phyloP scores from a whole-genome alignment of 2,113 vertebrate genomes.

The Macquaria ambigua region DNA sequence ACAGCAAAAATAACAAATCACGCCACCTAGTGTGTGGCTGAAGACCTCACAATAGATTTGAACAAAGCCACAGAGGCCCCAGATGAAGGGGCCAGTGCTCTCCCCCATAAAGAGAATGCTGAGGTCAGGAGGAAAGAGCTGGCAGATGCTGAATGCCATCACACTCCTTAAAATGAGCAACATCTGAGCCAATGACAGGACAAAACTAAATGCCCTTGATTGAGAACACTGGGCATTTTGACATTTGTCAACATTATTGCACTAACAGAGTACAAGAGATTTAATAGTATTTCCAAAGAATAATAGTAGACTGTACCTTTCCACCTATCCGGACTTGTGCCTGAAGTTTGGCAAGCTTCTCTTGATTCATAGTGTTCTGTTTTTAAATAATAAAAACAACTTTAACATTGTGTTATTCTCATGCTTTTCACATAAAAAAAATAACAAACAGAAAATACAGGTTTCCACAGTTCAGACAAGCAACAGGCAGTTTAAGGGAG shows the following conservation, averaged over 20 bases:
- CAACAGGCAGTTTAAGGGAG: background rate
- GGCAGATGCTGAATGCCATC: conserved; percentile 46
- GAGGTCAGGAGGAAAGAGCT: conserved; percentile 72
- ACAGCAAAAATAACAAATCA: conserved; percentile 47
- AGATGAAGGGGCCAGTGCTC: conserved; percentile 27
- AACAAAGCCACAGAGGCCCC: conserved; percentile 56
- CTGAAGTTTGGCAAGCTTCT: conserved; percentile 98
- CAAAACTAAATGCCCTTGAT: background rate
- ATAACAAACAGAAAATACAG: background rate
- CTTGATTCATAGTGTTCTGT: conserved; percentile 94
- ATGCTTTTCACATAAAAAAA: background rate
- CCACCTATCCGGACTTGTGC: conserved; percentile 99
- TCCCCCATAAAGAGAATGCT: conserved; percentile 74
- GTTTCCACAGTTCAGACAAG: background rate
- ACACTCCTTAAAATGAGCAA: conserved; percentile 47
- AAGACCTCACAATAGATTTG: conserved; percentile 15
- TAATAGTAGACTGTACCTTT: conserved; percentile 86
- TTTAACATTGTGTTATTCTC: background rate
- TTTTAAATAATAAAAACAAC: background rate
- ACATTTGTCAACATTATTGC: background rate
- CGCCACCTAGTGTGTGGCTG: conserved; percentile 63
- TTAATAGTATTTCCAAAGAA: background rate
- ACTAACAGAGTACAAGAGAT: background rate
- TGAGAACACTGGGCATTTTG: background rate
- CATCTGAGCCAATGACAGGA: background rate